Evolutionary conservation across 2,888 invertebrate genomes (phyloP).

Genomic region (Cecidostiba fungosa): DNA sequence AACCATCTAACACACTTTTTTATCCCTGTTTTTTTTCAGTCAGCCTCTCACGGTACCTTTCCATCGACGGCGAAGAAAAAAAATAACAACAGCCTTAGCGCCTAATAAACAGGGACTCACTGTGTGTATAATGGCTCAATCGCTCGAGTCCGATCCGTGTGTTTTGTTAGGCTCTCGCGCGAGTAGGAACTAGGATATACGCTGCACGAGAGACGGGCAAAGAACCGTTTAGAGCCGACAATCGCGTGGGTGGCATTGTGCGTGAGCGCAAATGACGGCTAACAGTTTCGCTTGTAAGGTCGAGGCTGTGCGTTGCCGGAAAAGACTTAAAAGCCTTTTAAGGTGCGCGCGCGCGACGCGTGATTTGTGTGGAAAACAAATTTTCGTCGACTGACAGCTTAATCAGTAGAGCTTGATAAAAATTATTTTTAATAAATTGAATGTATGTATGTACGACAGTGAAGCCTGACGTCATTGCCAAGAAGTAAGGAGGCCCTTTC

Average conservation of each 20-base stretch:
- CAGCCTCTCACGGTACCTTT: slow-evolving; percentile 4
- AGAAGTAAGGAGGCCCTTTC: neutral
- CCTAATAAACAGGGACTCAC: slow-evolving; percentile 34
- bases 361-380: slow-evolving; percentile 1
- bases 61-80: neutral
- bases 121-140: slow-evolving; percentile 30
- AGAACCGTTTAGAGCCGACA: slow-evolving; percentile 28
- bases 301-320: neutral
- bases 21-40: neutral
- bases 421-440: neutral
- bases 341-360: neutral
- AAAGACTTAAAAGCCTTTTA: slow-evolving; percentile 19
- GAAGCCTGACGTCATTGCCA: neutral
- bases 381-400: neutral
- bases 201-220: neutral
- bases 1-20: slow-evolving; percentile 10
- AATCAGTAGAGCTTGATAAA: too few relatives aligned
- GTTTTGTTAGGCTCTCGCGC: slow-evolving; percentile 4
- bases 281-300: slow-evolving; percentile 48
- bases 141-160: neutral
- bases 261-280: neutral
- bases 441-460: neutral
- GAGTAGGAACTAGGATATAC: neutral
- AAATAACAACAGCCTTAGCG: slow-evolving; percentile 3
- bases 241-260: slow-evolving; percentile 38